phyloP scores from a whole-genome alignment of 2,888 invertebrate species.

The Epinotia nisella region DNA sequence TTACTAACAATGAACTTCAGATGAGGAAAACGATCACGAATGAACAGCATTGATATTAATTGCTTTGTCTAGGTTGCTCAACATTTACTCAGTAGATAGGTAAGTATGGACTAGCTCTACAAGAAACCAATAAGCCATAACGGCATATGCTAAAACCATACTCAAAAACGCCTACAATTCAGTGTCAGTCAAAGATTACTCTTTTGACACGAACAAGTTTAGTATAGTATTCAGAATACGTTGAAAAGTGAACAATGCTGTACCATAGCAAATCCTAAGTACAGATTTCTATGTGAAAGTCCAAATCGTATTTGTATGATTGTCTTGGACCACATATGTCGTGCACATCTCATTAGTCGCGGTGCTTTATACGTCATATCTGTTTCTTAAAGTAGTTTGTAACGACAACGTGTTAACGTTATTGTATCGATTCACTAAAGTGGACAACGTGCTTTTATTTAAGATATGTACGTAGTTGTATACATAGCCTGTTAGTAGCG shows the following conservation, averaged over 20 bases:
- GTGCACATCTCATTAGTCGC: slow-evolving; percentile 48
- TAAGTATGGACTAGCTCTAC: not conserved
- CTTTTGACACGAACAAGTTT: slow-evolving; percentile 1
- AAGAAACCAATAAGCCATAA: not conserved
- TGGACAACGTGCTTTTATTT: not conserved
- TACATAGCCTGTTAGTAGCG: not conserved
- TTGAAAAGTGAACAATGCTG: slow-evolving; percentile 42
- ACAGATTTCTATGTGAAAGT: slow-evolving; percentile 61
- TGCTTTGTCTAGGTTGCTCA: slow-evolving; percentile 30
- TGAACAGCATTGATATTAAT: slow-evolving; percentile 35
- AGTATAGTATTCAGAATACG: slow-evolving; percentile 2
- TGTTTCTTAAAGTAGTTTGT: slow-evolving; percentile 15
- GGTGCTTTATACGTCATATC: slow-evolving; percentile 44
- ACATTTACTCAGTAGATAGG: slow-evolving; percentile 5
- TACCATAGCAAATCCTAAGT: slow-evolving; percentile 54
- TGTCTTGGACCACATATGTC: slow-evolving; percentile 47
- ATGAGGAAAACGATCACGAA: slow-evolving; percentile 29
- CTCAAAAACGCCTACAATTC: not conserved
- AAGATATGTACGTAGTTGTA: too few relatives aligned
- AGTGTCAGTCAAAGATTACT: not conserved
- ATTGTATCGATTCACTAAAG: slow-evolving; percentile 10
- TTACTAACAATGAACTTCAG: slow-evolving; percentile 24
- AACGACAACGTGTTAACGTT: not conserved
- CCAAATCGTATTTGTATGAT: slow-evolving; percentile 47
- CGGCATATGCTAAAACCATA: slow-evolving; percentile 1